Evolutionary conservation across 2,113 vertebrate genomes (phyloP), one percentile per base, ranked within the genome.

Genomic region (Psophia crepitans): DNA sequence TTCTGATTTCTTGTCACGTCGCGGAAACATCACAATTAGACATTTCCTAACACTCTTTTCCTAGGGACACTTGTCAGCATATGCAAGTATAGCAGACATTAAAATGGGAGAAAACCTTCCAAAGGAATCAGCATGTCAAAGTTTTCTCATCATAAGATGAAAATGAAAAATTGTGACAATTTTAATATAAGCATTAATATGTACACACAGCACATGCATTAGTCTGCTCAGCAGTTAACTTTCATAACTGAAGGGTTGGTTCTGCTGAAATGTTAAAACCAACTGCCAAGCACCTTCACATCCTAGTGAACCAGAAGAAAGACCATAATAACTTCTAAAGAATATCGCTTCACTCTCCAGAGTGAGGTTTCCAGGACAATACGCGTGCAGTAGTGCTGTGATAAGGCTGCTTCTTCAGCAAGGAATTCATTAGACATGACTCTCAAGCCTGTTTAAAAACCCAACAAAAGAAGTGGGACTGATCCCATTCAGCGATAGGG

Each of bases 1-100:
- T 69, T 93, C 78, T 77, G 79, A 96, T 94, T 88, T 70, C 95
- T 80, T 96, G 90, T 96, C 94, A 89, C 5, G 8, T 53, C 22
- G 5, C 39, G 30, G 78, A 91, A 93, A 76, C 73, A 78, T 94
- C 89, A 97, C 65, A 87, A 90, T 92, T 87, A 95, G 64, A 82
- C 2, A 0, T 54, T 93, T 81, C 75, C 60, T 54, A 95, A 66
- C 65, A 61, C 37, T 76, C 8, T 71, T 75, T 90, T 95, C 85
- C 76, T 63, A 46, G 43, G 82, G 82, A 95, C 18, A 60, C 32
- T 56, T 87, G 58, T 58, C 80, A 87, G 65, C n/a, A 94, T 66
- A 90, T 58, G 32, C 48, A 86, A 92, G 26, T 12, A 54, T 2
- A 89, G 51, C 22, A 68, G 68, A 89, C 24, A 78, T 43, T 75